Conservation (phyloP, 2,113 vertebrate species). For the Sceloporus undulatus region DNA sequence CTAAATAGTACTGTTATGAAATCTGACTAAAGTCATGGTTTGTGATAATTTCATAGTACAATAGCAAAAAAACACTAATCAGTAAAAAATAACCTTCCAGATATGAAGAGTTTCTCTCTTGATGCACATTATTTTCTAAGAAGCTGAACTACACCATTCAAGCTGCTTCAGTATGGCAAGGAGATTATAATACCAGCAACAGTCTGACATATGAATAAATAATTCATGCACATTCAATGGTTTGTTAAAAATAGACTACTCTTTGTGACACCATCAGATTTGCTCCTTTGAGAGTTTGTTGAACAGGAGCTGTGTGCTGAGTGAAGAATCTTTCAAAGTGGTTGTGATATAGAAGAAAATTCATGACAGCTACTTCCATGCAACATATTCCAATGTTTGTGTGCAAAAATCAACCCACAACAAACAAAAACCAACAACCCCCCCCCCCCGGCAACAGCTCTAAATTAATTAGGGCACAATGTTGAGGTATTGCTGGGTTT, state of each 20-base stretch:
- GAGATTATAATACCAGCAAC: constrained; percentile 12
- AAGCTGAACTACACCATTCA: neutral
- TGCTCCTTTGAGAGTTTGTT: constrained; percentile 17
- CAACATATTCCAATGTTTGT: neutral
- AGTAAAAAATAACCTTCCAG: neutral
- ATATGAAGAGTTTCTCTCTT: neutral
- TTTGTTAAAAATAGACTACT: constrained; percentile 36
- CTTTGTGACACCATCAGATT: constrained; percentile 15
- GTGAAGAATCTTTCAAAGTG: constrained; percentile 5
- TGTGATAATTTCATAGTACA: neutral
- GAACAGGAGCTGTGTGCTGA: neutral
- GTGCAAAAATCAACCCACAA: neutral
- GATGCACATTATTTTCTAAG: neutral
- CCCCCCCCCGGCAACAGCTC: too few relatives aligned
- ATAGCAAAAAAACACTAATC: neutral
- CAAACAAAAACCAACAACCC: too few relatives aligned
- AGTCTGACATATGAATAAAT: constrained; percentile 24
- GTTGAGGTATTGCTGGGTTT: neutral
- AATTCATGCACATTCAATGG: constrained; percentile 12
- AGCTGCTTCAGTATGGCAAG: neutral
- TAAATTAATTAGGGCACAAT: neutral
- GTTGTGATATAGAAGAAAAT: neutral
- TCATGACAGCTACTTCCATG: neutral
- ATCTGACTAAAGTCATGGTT: neutral
- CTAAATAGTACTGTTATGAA: neutral